phyloP scores from a whole-genome alignment of 2,797 vertebrate genomes.

The Monodelphis domestica region DNA sequence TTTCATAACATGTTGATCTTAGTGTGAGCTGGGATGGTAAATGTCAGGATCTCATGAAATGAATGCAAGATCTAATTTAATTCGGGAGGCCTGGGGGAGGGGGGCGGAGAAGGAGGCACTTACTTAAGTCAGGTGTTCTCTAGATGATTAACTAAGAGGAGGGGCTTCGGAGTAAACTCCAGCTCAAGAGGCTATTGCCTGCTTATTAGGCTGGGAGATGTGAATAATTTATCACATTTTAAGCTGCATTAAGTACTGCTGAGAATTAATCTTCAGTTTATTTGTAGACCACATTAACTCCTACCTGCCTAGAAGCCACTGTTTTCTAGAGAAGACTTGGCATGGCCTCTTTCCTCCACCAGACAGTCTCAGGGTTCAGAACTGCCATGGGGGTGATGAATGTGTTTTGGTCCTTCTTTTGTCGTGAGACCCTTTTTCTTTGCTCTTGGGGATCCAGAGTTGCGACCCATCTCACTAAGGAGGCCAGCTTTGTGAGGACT shows the following conservation, averaged over 20 bases:
- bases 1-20: slow-evolving; percentile 61
- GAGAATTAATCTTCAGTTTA: slow-evolving; percentile 70
- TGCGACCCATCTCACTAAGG: neutral
- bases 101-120: slow-evolving; percentile 54
- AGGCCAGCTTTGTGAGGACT: neutral
- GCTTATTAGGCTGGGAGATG: slow-evolving; percentile 58
- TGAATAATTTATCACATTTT: slow-evolving; percentile 76
- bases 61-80: slow-evolving; percentile 68
- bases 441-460: neutral
- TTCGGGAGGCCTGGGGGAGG: slow-evolving; percentile 37
- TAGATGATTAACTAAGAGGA: slow-evolving; percentile 74
- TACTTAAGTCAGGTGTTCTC: slow-evolving; percentile 74
- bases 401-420: neutral
- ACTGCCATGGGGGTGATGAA: neutral
- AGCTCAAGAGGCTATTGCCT: slow-evolving; percentile 70
- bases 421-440: neutral
- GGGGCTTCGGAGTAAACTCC: slow-evolving; percentile 47
- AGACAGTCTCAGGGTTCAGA: neutral
- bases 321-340: neutral
- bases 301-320: slow-evolving; percentile 14
- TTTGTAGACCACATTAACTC: slow-evolving; percentile 69
- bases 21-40: slow-evolving; percentile 68
- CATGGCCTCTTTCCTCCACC: neutral
- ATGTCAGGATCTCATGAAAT: slow-evolving; percentile 68
- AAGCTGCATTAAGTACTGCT: slow-evolving; percentile 65